phyloP scores from a whole-genome alignment of 2,797 vertebrate genomes.

The Crenuchus spilurus region DNA sequence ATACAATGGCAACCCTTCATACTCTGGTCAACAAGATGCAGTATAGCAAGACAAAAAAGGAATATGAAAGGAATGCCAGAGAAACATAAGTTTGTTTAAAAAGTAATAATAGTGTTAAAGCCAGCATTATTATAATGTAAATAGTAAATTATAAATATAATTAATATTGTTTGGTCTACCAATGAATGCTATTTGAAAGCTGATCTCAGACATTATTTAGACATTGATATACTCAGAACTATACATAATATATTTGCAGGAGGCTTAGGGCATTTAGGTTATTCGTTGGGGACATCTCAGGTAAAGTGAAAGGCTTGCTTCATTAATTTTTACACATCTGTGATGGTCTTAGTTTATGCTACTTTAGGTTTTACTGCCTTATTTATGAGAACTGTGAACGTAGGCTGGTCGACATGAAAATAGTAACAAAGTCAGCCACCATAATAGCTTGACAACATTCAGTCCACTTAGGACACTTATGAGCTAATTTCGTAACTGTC shows the following conservation, averaged over 20 bases:
- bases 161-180: neutral
- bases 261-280: neutral
- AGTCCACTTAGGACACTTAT: neutral
- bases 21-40: too few relatives aligned
- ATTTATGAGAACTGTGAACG: slow-evolving; percentile 10
- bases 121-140: too few relatives aligned
- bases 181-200: neutral
- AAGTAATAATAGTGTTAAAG: too few relatives aligned
- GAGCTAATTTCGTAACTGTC: neutral
- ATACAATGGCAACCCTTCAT: too few relatives aligned
- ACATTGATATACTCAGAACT: neutral
- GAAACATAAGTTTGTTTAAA: too few relatives aligned
- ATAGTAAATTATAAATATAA: too few relatives aligned
- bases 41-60: too few relatives aligned
- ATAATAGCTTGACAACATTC: neutral
- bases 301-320: slow-evolving; percentile 16
- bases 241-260: slow-evolving; percentile 1
- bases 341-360: slow-evolving; percentile 17
- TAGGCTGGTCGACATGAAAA: slow-evolving; percentile 6
- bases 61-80: too few relatives aligned
- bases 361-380: slow-evolving; percentile 15
- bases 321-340: slow-evolving; percentile 16
- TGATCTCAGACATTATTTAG: neutral
- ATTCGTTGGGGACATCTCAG: neutral
- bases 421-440: neutral